Base-by-base conservation (phyloP, 2,888 invertebrate genomes). In the Ramazzottius varieornatus region DNA sequence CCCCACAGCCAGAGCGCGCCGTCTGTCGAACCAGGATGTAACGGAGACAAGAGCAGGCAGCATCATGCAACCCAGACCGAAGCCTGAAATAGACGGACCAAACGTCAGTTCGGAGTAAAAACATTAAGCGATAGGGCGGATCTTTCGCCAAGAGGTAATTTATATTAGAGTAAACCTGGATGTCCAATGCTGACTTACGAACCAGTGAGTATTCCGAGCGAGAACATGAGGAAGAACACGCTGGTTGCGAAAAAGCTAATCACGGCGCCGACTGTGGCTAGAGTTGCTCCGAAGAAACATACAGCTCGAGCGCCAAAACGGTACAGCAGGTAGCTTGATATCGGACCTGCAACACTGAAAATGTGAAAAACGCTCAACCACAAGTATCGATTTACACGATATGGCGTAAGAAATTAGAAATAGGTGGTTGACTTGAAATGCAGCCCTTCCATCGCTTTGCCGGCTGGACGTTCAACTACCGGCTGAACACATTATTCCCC, bases 1-100 rank as follows among this genome's bases (percentile, higher is more conserved):
- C 4, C 72, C 71, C 54, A 71, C 71, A 32, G 72, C 72, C 1
- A 72, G 65, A n/a, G 70, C 69, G 54, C 70, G 66, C 29, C 67
- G 66, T 63, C 68, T 67, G 34, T 67, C 68, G 65, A 72, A 72
- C 54, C 71, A 72, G 63, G 67, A 69, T 33, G 69, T 70, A 20
- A 71, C 68, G 16, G 70, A 70, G 8, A 70, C 69, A 32, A 71
- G 66, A 40, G 70, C 68, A 0, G 72, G 71, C 8, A 69, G 66
- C 64, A 70, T 71, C 1, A 70, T 65, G 33, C 71, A 32, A 4
- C 69, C 70, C 46, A 68, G 68, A 0, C 72, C 72, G 20, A 71
- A 34, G 32, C 72, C 72, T 72, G 69, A 1, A 68, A 67, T 46
- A 29, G 24, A 40, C 33, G 64, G 29, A 32, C 20, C 13, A 20